Evolutionary conservation across 2,888 invertebrate species (phyloP), one percentile per base, ranked within the genome.

Genomic region (Spialia ferax): DNA sequence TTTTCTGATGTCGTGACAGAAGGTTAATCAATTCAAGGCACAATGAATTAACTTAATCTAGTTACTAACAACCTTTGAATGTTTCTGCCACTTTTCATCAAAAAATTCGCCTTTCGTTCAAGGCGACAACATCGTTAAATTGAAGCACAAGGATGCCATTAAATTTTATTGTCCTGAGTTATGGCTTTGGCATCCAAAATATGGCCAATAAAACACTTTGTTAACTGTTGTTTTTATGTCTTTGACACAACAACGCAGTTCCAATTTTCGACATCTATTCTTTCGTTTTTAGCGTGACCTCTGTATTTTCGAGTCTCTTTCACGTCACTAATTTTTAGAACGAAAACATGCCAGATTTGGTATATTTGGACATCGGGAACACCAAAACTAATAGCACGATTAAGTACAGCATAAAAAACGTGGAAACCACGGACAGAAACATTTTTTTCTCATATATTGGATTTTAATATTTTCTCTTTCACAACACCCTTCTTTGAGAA

Each of bases 301-400:
- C n/a, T 45, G 5, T 45, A 10, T 2, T 45, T 18, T 18, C 18
- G 13, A 11, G 0, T 20, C 0, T 20, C 2, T 10, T 32, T 0
- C 8, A 35, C 35, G 6, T 18, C 1, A 2, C 2, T 45, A 10
- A 7, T 45, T 45, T 42, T 69, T 50, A 73, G 42, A 70, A 59
- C 11, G 57, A 71, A 38, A 68, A 63, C 50, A 67, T 57, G 18
- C 29, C 63, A 22, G 67, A 57, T 65, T 79, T 86, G 11, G 80
- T 85, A 72, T 93, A 91, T 69, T 86, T 89, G 2, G 93, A 93
- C 70, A 93, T 72, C 11, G 93, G 91, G 70, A 93, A 93, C 50
- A 91, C 80, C 6, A 93, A 70, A 5, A 91, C 80, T 0, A 91
- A 69, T n/a, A 93, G 73, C 50, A 89, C 83, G 69, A 93, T 80